Evolutionary conservation across 2,888 invertebrate species (phyloP), one percentile per base, ranked within the genome.

Genomic region (Calliopum simillimum): DNA sequence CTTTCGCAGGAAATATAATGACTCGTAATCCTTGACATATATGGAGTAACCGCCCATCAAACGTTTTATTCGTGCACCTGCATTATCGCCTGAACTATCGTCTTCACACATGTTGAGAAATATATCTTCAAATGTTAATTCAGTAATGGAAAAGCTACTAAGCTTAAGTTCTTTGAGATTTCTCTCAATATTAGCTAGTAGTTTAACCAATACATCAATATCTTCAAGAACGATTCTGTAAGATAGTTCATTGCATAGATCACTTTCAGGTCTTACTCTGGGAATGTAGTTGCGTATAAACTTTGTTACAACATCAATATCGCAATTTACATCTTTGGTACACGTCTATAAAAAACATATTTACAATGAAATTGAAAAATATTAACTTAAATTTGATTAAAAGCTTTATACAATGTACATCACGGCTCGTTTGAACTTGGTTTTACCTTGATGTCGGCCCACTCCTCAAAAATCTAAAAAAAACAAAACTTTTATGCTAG

Each of bases 41-140:
- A 69, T 44, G 16, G 68, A 23, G 13, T 41, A 33, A 13, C 73
- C 73, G 55, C 69, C 69, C 46, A 67, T 68, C 11, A 73, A 68
- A 19, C 70, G 44, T 2, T 41, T 33, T 23, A 61, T 55, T 4
- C 68, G 71, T 41, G n/a, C n/a, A 12, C 68, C 64, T 62, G 68
- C 68, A 43, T 62, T 56, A 25, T 44, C 61, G 43, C 8, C 33
- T 23, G 41, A 46, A 13, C 63, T 25, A 19, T 53, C 21, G 16
- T 71, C 69, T 12, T 68, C 66, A 19, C 68, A 68, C 25, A 68
- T 63, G 2, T 61, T 21, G 2, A 73, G 51, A 53, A 74, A 70
- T 1, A 74, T 59, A n/a, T 74, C 74, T 16, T 71, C 70, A n/a
- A 73, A 41, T 4, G 68, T 56, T 5, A 44, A 51, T 33, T 73